Percentiles rank a stretch among this genome's conserved stretches.
Conservation (phyloP, 2,797 vertebrate genomes). For the Megalops cyprinoides region DNA sequence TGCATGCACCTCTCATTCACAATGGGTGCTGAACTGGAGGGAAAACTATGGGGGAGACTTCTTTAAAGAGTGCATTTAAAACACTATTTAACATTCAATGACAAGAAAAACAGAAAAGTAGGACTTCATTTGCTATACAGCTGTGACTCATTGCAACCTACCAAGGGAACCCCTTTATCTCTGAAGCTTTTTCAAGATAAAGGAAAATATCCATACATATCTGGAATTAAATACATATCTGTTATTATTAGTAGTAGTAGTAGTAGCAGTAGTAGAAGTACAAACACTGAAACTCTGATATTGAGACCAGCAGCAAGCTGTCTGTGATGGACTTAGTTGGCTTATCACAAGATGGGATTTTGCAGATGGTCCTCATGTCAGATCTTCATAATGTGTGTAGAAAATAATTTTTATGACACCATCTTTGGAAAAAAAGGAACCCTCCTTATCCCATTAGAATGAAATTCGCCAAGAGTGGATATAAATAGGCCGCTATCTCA, state of each 20-base stretch:
- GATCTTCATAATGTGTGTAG: constrained; percentile 32
- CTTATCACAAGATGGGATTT: constrained; percentile 27
- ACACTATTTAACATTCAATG: neutral
- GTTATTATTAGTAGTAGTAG: too few species aligned
- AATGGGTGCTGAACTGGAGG: neutral
- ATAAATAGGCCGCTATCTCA: constrained; percentile 32
- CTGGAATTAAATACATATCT: neutral
- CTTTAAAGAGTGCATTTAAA: neutral
- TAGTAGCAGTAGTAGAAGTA: too few species aligned
- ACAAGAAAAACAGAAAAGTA: neutral
- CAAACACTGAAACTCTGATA: too few species aligned
- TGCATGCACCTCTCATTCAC: too few species aligned
- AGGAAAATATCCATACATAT: neutral
- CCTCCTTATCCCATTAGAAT: constrained; percentile 41
- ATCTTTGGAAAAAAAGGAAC: constrained; percentile 26
- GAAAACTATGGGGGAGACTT: neutral
- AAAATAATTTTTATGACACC: constrained; percentile 40
- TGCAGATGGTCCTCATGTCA: constrained; percentile 29
- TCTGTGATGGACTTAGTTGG: neutral
- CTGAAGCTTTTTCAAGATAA: neutral
- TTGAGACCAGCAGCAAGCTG: constrained; percentile 8
- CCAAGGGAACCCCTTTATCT: neutral
- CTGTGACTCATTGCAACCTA: neutral
- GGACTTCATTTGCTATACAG: neutral
- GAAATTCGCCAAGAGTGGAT: constrained; percentile 31